These are phyloP conservation scores for Mythimna albipuncta DNA, from an alignment of 2,888 invertebrate genomes.

Conservation along the genomic window DNA sequence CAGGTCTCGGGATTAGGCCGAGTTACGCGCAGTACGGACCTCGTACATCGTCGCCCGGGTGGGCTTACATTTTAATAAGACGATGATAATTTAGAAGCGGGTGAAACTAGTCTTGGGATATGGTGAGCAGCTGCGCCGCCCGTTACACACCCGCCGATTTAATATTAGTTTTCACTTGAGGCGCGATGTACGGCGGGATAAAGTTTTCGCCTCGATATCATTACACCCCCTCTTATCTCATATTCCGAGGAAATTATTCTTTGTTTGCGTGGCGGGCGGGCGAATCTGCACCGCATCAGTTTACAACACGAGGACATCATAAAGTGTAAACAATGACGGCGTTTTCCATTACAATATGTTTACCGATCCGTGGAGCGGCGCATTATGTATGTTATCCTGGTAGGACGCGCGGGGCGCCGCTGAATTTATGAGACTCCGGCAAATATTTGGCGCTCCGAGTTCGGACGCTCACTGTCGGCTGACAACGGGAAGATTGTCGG, in stretches of 20 bases:
- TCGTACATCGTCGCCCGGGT: conserved; percentile 66
- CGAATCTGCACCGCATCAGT: conserved; percentile 81
- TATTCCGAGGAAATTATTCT: conserved; percentile 67
- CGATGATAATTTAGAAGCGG: conserved; percentile 75
- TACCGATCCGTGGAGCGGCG: conserved; percentile 89
- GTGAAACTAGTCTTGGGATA: conserved; percentile 65
- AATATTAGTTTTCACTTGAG: conserved; percentile 61
- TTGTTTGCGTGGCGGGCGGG: conserved; percentile 72
- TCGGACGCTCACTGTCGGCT: conserved; percentile 85
- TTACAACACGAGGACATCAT: conserved; percentile 88
- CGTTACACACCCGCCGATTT: conserved; percentile 62
- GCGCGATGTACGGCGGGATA: conserved; percentile 60
- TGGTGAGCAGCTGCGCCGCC: conserved; percentile 62
- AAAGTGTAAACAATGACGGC: conserved; percentile 90
- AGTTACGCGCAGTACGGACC: conserved; percentile 75
- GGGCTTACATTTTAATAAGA: conserved; percentile 78
- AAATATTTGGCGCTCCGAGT: conserved; percentile 89
- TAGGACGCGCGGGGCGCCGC: conserved; percentile 84
- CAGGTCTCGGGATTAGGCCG: conserved; percentile 76
- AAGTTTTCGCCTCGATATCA: conserved; percentile 54
- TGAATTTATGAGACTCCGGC: conserved; percentile 89
- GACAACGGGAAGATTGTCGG: conserved; percentile 89
- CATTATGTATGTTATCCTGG: conserved; percentile 90
- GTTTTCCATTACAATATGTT: conserved; percentile 91
- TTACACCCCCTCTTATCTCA: conserved; percentile 59